A percentile compares a stretch with the other conserved stretches of the same genome.
Conservation (phyloP, 2,797 vertebrate genomes). For the Sebastes reedi region DNA sequence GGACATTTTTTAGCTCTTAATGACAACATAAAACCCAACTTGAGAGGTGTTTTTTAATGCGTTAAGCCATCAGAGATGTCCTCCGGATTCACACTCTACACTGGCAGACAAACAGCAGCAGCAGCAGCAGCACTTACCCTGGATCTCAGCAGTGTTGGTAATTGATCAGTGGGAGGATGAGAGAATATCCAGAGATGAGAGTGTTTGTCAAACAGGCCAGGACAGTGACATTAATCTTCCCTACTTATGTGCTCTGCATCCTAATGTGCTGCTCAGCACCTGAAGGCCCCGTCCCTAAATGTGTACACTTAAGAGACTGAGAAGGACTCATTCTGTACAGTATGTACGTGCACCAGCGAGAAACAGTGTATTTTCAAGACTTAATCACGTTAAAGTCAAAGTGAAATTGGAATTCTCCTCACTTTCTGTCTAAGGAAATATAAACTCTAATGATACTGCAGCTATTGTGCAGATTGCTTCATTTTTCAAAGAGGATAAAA, state of each 20-base stretch:
- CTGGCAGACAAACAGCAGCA: slow-evolving; percentile 1
- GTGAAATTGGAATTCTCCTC: neutral
- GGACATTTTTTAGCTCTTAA: neutral
- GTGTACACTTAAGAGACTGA: neutral
- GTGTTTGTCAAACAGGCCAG: slow-evolving; percentile 67
- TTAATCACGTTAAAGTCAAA: neutral
- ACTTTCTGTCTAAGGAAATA: neutral
- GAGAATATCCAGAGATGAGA: slow-evolving; percentile 64
- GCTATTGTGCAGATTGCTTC: neutral
- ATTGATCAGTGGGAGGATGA: slow-evolving; percentile 66
- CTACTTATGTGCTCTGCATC: slow-evolving; percentile 63
- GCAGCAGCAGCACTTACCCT: slow-evolving; percentile 3
- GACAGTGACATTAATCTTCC: slow-evolving; percentile 72
- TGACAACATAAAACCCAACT: neutral
- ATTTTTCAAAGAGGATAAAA: neutral
- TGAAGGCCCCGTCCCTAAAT: neutral
- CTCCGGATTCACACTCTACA: neutral
- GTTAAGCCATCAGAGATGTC: slow-evolving; percentile 3
- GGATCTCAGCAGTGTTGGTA: slow-evolving; percentile 42
- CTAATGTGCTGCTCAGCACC: slow-evolving; percentile 59
- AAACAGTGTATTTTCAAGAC: neutral
- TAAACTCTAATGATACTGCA: neutral
- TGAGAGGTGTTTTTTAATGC: neutral
- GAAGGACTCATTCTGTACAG: neutral
- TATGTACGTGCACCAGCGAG: neutral